Percentiles rank a stretch among this genome's conserved stretches.
phyloP scores from a whole-genome alignment of 1,140 invertebrate species.

The Aphelenchoides fujianensis region DNA sequence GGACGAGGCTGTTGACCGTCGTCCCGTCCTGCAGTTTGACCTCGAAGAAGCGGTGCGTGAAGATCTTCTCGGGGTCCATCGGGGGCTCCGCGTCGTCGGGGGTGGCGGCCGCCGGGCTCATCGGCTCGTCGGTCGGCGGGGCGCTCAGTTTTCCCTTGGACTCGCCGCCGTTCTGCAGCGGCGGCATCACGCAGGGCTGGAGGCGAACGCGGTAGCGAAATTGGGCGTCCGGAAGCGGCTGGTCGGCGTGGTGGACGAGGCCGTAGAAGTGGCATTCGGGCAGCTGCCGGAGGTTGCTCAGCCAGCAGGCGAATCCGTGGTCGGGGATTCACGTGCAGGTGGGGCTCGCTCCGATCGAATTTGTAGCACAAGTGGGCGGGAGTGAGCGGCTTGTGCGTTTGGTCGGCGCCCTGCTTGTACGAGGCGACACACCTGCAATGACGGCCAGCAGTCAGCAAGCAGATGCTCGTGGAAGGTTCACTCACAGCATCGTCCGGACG shows the following conservation, averaged over 20 bases:
- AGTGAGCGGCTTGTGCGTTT: slow-evolving; percentile 59
- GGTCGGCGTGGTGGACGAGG: slow-evolving; percentile 64
- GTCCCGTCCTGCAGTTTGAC: neutral
- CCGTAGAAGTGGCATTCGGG: slow-evolving; percentile 77
- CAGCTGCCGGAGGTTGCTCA: slow-evolving; percentile 78
- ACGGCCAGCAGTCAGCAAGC: neutral
- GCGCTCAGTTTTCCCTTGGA: neutral
- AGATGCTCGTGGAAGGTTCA: neutral
- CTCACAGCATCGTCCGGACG: slow-evolving; percentile 25
- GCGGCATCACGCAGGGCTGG: slow-evolving; percentile 5
- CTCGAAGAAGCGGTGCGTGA: slow-evolving; percentile 13
- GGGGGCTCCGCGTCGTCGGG: neutral
- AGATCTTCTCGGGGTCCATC: neutral
- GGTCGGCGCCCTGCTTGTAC: slow-evolving; percentile 42
- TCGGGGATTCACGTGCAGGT: slow-evolving; percentile 48
- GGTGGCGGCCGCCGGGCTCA: slow-evolving; percentile 16
- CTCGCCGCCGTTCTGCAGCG: neutral
- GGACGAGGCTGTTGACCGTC: neutral
- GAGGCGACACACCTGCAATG: slow-evolving; percentile 55
- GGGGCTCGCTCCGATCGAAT: slow-evolving; percentile 45
- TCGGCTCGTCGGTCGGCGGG: slow-evolving; percentile 18
- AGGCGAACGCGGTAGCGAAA: slow-evolving; percentile 28
- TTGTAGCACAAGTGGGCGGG: slow-evolving; percentile 63
- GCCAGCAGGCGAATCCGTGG: slow-evolving; percentile 75
- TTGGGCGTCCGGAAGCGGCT: slow-evolving; percentile 29